phyloP scores from a whole-genome alignment of 30 jellyfish, hydroid and myxozoan species.

The Morbakka virulenta region DNA sequence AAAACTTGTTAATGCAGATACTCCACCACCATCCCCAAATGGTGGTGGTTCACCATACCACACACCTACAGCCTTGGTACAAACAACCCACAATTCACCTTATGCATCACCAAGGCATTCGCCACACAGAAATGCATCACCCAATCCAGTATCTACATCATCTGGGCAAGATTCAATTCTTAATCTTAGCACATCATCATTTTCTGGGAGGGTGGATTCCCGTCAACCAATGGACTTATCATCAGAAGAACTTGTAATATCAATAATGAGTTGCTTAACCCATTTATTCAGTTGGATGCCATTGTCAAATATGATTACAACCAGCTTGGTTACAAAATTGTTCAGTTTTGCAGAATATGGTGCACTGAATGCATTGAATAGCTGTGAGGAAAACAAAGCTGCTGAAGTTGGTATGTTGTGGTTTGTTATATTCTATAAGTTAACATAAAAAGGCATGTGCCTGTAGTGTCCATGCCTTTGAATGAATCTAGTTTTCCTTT shows the following conservation, averaged over 20 bases:
- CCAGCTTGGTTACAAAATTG: slow-evolving; percentile 55
- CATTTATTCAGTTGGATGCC: slow-evolving; percentile 90
- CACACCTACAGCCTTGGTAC: slow-evolving; percentile 10
- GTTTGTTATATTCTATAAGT: no score
- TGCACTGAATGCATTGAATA: neutral
- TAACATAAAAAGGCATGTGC: neutral
- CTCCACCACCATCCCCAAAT: slow-evolving; percentile 98
- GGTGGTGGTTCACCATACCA: slow-evolving; percentile 32
- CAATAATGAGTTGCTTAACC: slow-evolving; percentile 63
- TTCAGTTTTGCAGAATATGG: slow-evolving; percentile 85
- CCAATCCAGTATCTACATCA: neutral
- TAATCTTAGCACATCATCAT: slow-evolving; percentile 13
- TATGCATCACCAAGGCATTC: slow-evolving; percentile 70
- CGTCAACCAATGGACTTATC: slow-evolving; percentile 41
- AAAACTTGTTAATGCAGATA: slow-evolving; percentile 42
- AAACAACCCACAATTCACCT: slow-evolving; percentile 53
- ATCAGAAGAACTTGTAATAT: slow-evolving; percentile 77
- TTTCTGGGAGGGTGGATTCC: neutral
- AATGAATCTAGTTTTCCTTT: no score
- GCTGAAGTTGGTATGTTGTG: slow-evolving; percentile 62
- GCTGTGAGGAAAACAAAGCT: slow-evolving; percentile 43
- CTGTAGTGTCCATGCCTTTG: no score
- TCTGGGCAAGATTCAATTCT: slow-evolving; percentile 16
- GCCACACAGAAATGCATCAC: slow-evolving; percentile 40
- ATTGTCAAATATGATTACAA: slow-evolving; percentile 59